Base-by-base conservation (phyloP, 2,113 vertebrate genomes). In the Acanthisitta chloris region DNA sequence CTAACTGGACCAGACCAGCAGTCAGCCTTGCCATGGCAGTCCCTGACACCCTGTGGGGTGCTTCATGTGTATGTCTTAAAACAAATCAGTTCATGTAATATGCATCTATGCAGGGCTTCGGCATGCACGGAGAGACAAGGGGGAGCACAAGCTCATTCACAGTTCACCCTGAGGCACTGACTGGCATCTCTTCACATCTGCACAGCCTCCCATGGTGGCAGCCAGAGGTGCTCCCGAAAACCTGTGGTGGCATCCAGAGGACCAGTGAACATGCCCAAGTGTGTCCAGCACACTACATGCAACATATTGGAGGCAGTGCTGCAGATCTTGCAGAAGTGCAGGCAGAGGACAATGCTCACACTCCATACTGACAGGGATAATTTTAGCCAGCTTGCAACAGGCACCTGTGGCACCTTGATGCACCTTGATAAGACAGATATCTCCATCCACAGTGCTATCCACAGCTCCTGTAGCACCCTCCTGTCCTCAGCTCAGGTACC, bases 111-210 rank as follows among this genome's bases (percentile, higher is more conserved):
- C 10, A 29, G 34, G 28, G 26, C 36, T 80, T 57, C 17, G 42
- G 49, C 54, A 2, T 7, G 36, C 0, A 0, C 6, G 4, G 76
- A 33, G 45, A 6, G 3, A 24, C 0, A 0, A 83, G 17, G 20
- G 23, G 19, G 20, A 76, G 52, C 58, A 66, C 0, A 0, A 21
- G 8, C 14, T 34, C 33, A 1, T 57, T 38, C 15, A 2, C 4
- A 7, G 7, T 43, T 89, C 36, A 48, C 45, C 23, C 48, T 17
- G 36, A 36, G 40, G 61, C 5, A 4, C 57, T 49, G 15, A 10
- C 4, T 8, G 4, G 29, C 64, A 9, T 33, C 21, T 49, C 29
- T 69, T 46, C 52, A 3, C 6, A 2, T 24, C 70, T 65, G 23
- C 45, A 28, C 45, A 76, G n/a, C 15, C 26, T 81, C 55, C 43